phyloP scores from a whole-genome alignment of 2,797 vertebrate species.

The Labroides dimidiatus region DNA sequence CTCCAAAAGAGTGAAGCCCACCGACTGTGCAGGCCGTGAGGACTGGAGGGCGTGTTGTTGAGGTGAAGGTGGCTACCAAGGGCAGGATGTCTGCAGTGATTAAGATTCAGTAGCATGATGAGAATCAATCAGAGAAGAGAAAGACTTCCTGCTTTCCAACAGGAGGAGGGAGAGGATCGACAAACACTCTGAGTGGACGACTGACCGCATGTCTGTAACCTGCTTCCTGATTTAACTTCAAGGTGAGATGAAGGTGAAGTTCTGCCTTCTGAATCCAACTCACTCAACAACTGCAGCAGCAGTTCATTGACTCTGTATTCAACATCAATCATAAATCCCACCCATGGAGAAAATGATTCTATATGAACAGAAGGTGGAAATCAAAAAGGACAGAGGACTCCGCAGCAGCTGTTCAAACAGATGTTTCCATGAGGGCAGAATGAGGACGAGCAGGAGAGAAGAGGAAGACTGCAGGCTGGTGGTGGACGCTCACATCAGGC shows the following conservation, averaged over 20 bases:
- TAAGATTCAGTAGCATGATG: slow-evolving; percentile 63
- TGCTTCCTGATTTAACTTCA: slow-evolving; percentile 25
- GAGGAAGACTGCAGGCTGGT: slow-evolving; percentile 67
- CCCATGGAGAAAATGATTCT: neutral
- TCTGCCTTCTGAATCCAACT: neutral
- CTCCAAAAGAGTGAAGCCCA: slow-evolving; percentile 21
- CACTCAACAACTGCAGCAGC: slow-evolving; percentile 18
- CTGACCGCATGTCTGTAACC: neutral
- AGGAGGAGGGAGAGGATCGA: neutral
- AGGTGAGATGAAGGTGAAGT: neutral
- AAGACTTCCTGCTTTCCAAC: slow-evolving; percentile 21
- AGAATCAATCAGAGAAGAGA: slow-evolving; percentile 31
- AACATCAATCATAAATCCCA: slow-evolving; percentile 23
- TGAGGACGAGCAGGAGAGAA: slow-evolving; percentile 39
- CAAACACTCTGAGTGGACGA: neutral
- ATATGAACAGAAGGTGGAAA: neutral
- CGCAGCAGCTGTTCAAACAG: slow-evolving; percentile 73
- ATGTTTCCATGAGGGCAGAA: slow-evolving; percentile 39
- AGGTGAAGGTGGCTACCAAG: slow-evolving; percentile 60
- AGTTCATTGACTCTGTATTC: slow-evolving; percentile 21
- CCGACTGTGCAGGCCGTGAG: slow-evolving; percentile 42
- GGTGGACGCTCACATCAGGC: slow-evolving; percentile 7
- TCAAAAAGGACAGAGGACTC: slow-evolving; percentile 23
- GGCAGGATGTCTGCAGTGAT: slow-evolving; percentile 68
- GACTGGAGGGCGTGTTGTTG: slow-evolving; percentile 40